Evolutionary conservation across 2,113 vertebrate genomes (phyloP).

Genomic region (Trogon surrucura): DNA sequence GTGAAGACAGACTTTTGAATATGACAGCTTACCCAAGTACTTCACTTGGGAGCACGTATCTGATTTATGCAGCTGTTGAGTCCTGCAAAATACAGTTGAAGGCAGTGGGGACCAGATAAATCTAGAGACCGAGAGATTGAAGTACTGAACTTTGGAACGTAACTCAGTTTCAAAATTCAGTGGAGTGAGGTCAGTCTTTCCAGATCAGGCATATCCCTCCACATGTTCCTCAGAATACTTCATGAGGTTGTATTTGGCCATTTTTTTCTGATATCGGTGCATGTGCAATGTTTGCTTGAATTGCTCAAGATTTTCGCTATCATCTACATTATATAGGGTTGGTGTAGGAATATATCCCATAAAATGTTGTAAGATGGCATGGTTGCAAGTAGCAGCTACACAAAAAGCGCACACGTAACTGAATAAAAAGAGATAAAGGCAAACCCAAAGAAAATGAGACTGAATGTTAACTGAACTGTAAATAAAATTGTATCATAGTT

Average conservation of each 20-base stretch:
- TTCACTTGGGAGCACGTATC: background rate
- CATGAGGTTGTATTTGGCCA: background rate
- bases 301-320: background rate
- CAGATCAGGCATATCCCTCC: background rate
- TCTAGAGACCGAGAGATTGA: background rate
- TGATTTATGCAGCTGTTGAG: background rate
- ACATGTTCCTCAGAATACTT: background rate
- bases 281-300: background rate
- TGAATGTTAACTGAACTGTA: background rate
- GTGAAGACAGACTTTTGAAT: background rate
- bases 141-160: fast-evolving
- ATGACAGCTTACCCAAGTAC: background rate
- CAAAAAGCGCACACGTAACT: background rate
- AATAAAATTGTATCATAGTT: background rate
- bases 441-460: background rate
- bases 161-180: background rate
- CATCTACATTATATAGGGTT: background rate
- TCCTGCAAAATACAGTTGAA: background rate
- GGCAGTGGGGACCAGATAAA: background rate
- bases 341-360: background rate
- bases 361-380: background rate
- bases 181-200: background rate
- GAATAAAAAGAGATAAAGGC: background rate
- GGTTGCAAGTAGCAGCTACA: background rate
- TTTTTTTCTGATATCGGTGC: background rate